These are phyloP conservation scores for Dryobota labecula DNA, from an alignment of 2,888 invertebrate species.

Conservation along the genomic window DNA sequence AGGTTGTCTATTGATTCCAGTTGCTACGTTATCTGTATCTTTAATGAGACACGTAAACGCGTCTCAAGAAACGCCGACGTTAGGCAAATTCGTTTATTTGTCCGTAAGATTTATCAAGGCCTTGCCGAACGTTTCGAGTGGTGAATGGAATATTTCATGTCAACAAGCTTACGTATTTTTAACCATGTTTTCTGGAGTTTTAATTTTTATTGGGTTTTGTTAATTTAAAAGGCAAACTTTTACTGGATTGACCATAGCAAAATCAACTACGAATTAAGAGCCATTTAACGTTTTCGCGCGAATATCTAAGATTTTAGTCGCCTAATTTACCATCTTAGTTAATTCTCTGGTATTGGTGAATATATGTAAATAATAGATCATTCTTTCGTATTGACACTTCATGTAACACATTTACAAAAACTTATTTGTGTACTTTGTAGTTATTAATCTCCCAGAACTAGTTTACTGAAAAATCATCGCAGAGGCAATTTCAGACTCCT, in stretches of 20 bases:
- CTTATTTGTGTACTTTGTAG: too few species aligned
- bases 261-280: background rate
- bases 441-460: too few species aligned
- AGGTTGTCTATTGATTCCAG: conserved; percentile 32
- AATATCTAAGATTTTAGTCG: too few species aligned
- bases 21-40: conserved; percentile 23
- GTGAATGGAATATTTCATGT: conserved; percentile 37
- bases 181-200: background rate
- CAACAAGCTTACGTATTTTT: conserved; percentile 19
- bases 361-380: too few species aligned
- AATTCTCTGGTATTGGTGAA: too few species aligned
- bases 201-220: background rate
- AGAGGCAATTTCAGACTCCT: too few species aligned
- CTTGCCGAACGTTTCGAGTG: conserved; percentile 24
- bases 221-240: background rate
- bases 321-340: too few species aligned
- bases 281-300: too few species aligned
- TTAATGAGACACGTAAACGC: conserved; percentile 56
- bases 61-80: conserved; percentile 37
- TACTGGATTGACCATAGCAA: background rate
- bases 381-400: too few species aligned
- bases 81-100: conserved; percentile 50
- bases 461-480: too few species aligned
- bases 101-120: conserved; percentile 45
- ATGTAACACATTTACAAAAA: too few species aligned